Evolutionary conservation across 2,797 vertebrate species (phyloP).

Genomic region (Geotrypetes seraphini): DNA sequence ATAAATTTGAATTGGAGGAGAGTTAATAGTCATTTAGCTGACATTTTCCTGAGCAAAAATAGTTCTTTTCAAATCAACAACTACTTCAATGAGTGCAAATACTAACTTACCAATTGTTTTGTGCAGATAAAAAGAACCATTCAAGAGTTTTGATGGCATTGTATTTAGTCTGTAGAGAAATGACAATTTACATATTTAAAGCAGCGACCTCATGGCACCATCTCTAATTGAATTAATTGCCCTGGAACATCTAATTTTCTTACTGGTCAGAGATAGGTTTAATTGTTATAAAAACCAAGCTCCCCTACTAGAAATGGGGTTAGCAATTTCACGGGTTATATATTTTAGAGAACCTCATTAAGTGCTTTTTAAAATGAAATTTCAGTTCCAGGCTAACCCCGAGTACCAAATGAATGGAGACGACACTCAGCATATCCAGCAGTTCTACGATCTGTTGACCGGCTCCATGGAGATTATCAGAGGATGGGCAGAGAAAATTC

Average conservation of each 20-base stretch:
- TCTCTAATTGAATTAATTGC: conserved; percentile 67
- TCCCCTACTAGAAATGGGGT: conserved; percentile 60
- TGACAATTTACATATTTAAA: conserved; percentile 37
- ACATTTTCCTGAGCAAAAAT: no score
- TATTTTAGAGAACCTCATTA: conserved; percentile 88
- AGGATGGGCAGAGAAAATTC: conserved; percentile 96
- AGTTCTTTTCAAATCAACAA: no score
- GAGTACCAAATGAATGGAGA: conserved; percentile 96
- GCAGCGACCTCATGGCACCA: conserved; percentile 34
- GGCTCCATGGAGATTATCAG: conserved; percentile 99
- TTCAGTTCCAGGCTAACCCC: conserved; percentile 97
- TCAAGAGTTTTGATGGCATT: conserved; percentile 25
- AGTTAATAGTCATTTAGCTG: no score
- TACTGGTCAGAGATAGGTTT: conserved; percentile 69
- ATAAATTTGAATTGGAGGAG: no score
- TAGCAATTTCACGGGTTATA: conserved; percentile 93
- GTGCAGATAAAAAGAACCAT: conserved; percentile 31
- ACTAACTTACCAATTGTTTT: conserved; percentile 38
- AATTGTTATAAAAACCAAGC: conserved; percentile 61
- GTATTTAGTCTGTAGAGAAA: conserved; percentile 30
- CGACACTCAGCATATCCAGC: conserved; percentile 96
- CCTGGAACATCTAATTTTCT: conserved; percentile 67
- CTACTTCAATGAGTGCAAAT: conserved; percentile 34
- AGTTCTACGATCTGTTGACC: conserved; percentile 96
- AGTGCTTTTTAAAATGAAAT: conserved; percentile 75